These are phyloP conservation scores for Drosophila ambigua DNA, from an alignment of 1,140 invertebrate genomes.

Conservation along the genomic window DNA sequence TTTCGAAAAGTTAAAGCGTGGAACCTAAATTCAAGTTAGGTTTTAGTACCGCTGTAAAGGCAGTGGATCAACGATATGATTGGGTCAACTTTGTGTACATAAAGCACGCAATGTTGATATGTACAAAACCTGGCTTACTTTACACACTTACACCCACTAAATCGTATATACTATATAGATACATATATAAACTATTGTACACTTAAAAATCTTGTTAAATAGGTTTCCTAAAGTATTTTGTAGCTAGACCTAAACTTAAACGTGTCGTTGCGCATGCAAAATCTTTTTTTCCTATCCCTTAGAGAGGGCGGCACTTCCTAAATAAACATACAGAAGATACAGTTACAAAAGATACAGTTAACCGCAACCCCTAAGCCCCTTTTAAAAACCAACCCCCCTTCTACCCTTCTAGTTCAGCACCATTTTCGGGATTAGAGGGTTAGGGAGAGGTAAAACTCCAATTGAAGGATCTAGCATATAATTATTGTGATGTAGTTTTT, in stretches of 20 bases:
- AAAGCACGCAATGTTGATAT: conserved; percentile 41
- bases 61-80: no score
- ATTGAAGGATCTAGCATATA: conserved; percentile 76
- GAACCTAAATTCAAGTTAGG: conserved; percentile 3
- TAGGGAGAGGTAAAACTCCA: conserved; percentile 31
- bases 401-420: conserved; percentile 34
- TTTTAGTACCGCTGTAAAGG: no score
- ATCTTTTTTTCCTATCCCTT: conserved; percentile 29
- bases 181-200: conserved; percentile 40
- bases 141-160: conserved; percentile 40
- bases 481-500: conserved; percentile 84
- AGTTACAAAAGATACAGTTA: conserved; percentile 22
- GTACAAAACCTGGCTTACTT: conserved; percentile 57
- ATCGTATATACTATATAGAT: conserved; percentile 35
- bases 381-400: no score
- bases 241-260: conserved; percentile 63
- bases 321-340: conserved; percentile 27
- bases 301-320: conserved; percentile 43
- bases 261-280: conserved; percentile 41
- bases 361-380: conserved; percentile 7
- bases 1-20: conserved; percentile 30
- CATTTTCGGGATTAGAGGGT: conserved; percentile 14
- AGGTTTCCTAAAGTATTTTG: conserved; percentile 78
- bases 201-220: conserved; percentile 65
- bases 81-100: conserved; percentile 39